Evolutionary conservation across 2,113 vertebrate genomes (phyloP).

Genomic region (Trichomycterus rosablanca): DNA sequence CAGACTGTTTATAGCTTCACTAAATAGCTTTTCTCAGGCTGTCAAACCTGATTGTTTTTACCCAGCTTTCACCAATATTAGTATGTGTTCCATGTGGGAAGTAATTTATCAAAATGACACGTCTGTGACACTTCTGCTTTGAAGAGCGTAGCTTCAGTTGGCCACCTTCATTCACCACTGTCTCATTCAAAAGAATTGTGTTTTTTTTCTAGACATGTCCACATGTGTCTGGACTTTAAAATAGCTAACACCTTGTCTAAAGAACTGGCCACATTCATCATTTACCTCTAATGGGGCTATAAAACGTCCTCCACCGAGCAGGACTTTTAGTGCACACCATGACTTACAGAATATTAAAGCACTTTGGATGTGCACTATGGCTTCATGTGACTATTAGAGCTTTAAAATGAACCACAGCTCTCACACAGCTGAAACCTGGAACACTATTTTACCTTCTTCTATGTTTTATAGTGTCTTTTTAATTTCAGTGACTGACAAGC

Average conservation of each 20-base stretch:
- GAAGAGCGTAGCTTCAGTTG: background rate
- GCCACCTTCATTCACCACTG: background rate
- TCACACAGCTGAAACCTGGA: background rate
- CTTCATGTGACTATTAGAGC: constrained; percentile 22
- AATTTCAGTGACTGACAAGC: too few species aligned
- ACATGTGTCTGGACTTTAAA: background rate
- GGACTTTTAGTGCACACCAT: constrained; percentile 27
- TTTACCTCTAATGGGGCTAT: constrained; percentile 33
- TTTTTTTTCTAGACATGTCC: background rate
- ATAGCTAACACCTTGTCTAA: constrained; percentile 17
- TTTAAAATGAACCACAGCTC: constrained; percentile 12
- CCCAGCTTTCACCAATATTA: constrained; percentile 21
- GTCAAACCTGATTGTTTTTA: constrained; percentile 15
- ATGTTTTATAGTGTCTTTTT: too few species aligned
- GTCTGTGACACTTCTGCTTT: constrained; percentile 2
- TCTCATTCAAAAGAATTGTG: background rate
- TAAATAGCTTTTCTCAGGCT: constrained; percentile 17
- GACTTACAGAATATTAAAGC: constrained; percentile 30
- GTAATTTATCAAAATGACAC: constrained; percentile 27
- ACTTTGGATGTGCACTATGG: constrained; percentile 22
- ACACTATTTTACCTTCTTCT: too few species aligned
- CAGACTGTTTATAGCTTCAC: constrained; percentile 17
- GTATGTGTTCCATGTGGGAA: constrained; percentile 22
- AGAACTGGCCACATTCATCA: constrained; percentile 23
- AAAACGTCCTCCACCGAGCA: constrained; percentile 21